Evolutionary conservation across 2,888 invertebrate genomes (phyloP), one percentile per base, ranked within the genome.

Genomic region (Dicyrtomina minuta): DNA sequence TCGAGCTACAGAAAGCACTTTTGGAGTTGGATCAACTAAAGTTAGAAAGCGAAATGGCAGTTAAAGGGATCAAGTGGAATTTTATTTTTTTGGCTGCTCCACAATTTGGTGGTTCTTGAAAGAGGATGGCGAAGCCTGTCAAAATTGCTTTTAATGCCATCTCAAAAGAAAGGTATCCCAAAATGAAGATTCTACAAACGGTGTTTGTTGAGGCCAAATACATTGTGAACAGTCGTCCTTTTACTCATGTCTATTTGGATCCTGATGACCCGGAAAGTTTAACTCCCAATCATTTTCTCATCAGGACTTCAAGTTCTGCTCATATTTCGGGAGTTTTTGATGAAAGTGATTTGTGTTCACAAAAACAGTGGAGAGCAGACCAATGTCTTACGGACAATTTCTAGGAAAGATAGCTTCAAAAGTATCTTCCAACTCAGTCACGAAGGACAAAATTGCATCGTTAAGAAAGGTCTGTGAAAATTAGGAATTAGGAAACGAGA

Each of bases 1-100:
- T 79, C 71, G 80, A 84, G 20, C 83, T 84, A 75, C 82, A 83
- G 73, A 83, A 84, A 79, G 83, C 85, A 0, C 84, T 85, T 72
- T 84, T 84, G 74, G 83, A 82, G 3, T n/a, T 70, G 1, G 67
- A 67, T 24, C 26, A 62, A 13, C 12, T 6, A 0, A 22, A 44
- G 8, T 26, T 70, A 1, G 13, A 1, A 2, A 6, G 24, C 3
- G 33, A 67, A 24, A 39, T 70, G 46, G 26, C 67, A 13, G n/a
- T n/a, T 8, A 10, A 43, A n/a, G 49, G 43, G 5, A 53, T 70
- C n/a, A 41, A 70, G 20, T 70, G 70, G 70, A 5, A 17, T 5
- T 70, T 70, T 39, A 70, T 46, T 33, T 41, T 24, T 15, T 41
- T 41, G 13, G 10, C 8, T 43, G 20, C 59, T 20, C 59, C 59